Conservation (phyloP, 2,797 vertebrate species). For the Myotis myotis region DNA sequence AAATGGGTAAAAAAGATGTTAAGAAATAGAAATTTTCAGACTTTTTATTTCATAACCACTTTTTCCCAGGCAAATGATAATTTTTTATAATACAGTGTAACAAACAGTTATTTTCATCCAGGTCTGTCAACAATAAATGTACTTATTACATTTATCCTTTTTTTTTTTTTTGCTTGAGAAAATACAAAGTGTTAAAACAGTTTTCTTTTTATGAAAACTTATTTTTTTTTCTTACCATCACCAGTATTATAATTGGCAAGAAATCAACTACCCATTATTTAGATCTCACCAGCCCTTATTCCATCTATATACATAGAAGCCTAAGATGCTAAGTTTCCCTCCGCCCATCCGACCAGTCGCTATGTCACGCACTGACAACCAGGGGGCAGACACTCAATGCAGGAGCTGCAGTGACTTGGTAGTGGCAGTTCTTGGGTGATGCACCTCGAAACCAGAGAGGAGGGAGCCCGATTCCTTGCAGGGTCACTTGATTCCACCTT, state of each 20-base stretch:
- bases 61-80: background rate
- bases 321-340: no score
- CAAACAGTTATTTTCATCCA: background rate
- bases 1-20: background rate
- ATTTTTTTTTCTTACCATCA: background rate
- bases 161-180: background rate
- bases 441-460: no score
- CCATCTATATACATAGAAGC: no score
- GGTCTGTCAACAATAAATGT: background rate
- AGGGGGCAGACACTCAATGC: no score
- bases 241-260: background rate
- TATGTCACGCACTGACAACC: no score
- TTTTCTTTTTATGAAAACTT: background rate
- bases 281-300: background rate
- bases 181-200: background rate
- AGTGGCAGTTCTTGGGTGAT: no score
- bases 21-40: background rate
- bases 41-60: background rate
- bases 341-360: no score
- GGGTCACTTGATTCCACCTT: no score
- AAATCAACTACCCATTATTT: background rate
- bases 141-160: background rate
- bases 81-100: conserved; percentile 1
- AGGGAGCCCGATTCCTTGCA: accelerated
- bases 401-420: no score